phyloP scores from a whole-genome alignment of 1,140 invertebrate species.

The Drosophila ohnishii region DNA sequence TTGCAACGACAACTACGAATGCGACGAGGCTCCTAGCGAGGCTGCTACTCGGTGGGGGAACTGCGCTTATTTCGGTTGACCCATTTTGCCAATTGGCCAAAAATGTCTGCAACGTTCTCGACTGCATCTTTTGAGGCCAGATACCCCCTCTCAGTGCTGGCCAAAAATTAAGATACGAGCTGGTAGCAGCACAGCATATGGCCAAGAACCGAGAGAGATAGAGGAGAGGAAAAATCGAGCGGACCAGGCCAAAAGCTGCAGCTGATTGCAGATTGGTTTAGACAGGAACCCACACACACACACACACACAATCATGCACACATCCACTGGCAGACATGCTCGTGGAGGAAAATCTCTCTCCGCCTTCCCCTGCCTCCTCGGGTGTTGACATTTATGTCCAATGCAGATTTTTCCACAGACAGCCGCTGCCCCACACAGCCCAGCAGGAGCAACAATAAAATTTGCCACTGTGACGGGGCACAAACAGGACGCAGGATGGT shows the following conservation, averaged over 20 bases:
- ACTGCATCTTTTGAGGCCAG: constrained; percentile 52
- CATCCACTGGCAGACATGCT: background rate
- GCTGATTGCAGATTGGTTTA: constrained; percentile 77
- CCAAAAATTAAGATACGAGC: constrained; percentile 73
- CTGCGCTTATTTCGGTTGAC: constrained; percentile 75
- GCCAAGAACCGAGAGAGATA: background rate
- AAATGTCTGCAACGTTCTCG: constrained; percentile 66
- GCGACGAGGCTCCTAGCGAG: constrained; percentile 1
- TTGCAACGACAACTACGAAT: constrained; percentile 67
- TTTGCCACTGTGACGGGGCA: constrained; percentile 53
- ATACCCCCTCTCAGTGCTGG: constrained; percentile 5
- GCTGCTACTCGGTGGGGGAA: constrained; percentile 6
- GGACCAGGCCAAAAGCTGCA: constrained; percentile 55
- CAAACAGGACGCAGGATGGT: constrained; percentile 48
- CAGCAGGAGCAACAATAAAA: constrained; percentile 67
- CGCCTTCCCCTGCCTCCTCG: constrained; percentile 36
- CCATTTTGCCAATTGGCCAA: constrained; percentile 75
- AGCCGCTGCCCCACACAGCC: constrained; percentile 5
- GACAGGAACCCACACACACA: constrained; percentile 45
- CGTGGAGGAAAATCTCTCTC: constrained; percentile 22
- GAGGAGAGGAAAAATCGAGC: background rate
- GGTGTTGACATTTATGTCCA: constrained; percentile 81
- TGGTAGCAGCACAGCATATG: constrained; percentile 23
- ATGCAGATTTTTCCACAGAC: constrained; percentile 75
- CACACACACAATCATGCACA: background rate